Percentiles rank a stretch among this genome's conserved stretches.
Evolutionary conservation across 2,113 vertebrate species (phyloP).

Genomic region (Peromyscus maniculatus): DNA sequence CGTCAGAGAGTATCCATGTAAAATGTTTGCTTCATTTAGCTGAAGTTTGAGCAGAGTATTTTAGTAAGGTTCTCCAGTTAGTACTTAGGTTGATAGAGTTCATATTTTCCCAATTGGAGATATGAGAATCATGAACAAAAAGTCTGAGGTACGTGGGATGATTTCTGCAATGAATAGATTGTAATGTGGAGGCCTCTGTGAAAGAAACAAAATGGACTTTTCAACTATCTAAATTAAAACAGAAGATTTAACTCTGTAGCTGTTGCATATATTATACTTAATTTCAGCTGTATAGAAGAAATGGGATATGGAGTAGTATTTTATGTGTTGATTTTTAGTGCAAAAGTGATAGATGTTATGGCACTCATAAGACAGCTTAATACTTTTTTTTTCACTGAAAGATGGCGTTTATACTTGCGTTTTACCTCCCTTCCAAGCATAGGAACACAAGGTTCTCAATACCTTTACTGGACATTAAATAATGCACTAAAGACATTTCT

Average conservation of each 20-base stretch:
- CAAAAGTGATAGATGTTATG: neutral
- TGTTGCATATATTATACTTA: neutral
- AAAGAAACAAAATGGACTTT: neutral
- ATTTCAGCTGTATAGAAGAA: neutral
- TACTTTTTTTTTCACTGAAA: neutral
- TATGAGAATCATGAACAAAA: neutral
- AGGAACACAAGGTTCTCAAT: no score
- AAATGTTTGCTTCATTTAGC: neutral
- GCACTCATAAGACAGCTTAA: rapidly evolving
- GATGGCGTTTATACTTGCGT: neutral
- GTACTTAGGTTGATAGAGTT: neutral
- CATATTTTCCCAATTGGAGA: neutral
- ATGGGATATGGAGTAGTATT: rapidly evolving
- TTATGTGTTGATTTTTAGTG: neutral
- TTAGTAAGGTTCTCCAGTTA: neutral
- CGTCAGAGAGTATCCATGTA: neutral
- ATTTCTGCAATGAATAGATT: neutral
- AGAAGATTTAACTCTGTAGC: neutral
- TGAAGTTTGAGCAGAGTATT: neutral
- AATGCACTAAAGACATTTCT: neutral
- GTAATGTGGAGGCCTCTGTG: neutral
- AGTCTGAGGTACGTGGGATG: neutral
- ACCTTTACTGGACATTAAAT: neutral
- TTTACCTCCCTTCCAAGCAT: neutral
- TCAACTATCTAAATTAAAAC: neutral